Base-by-base conservation (phyloP, 2,113 vertebrate species). In the Tympanuchus pallidicinctus region DNA sequence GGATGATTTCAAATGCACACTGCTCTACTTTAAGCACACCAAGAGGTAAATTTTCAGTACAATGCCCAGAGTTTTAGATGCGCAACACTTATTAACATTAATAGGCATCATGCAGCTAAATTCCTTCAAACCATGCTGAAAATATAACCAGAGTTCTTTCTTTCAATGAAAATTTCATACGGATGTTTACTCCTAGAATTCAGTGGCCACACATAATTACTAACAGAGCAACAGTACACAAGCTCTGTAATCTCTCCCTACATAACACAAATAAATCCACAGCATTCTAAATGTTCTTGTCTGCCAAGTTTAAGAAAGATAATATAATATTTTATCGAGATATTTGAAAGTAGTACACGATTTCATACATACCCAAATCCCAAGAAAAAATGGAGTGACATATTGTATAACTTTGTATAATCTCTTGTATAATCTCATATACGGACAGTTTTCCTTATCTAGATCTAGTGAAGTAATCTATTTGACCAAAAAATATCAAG, bases 91-190 rank as follows among this genome's bases (percentile, higher is more conserved):
- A 85, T 24, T 88, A 92, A 75, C 86, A 86, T 72, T 86, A 90
- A 76, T 70, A 45, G 56, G 34, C 85, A 5, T 87, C 65, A 56
- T 59, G 65, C 54, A 42, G 38, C 12, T 95, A 89, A 79, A 89
- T 83, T 89, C 5, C 71, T 38, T 85, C n/a, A 85, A 24, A 87
- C 47, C 48, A 27, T 42, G 21, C 27, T 93, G 57, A 89, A 95
- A 90, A 86, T 21, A 90, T 81, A 95, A 94, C 28, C 36, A 81
- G 79, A 86, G 48, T 74, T 90, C 42, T 92, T 82, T 52, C 34
- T 72, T 36, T 83, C 61, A 79, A 80, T 66, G 60, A 86, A 92
- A 77, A 72, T 83, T 56, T 76, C 90, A 60, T 74, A 74, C 84
- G 56, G 36, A 56, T 63, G 13, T 66, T 79, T 86, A 61, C 30